Base-by-base conservation (phyloP, 2,888 invertebrate genomes). In the Listrodromus nycthemerus region DNA sequence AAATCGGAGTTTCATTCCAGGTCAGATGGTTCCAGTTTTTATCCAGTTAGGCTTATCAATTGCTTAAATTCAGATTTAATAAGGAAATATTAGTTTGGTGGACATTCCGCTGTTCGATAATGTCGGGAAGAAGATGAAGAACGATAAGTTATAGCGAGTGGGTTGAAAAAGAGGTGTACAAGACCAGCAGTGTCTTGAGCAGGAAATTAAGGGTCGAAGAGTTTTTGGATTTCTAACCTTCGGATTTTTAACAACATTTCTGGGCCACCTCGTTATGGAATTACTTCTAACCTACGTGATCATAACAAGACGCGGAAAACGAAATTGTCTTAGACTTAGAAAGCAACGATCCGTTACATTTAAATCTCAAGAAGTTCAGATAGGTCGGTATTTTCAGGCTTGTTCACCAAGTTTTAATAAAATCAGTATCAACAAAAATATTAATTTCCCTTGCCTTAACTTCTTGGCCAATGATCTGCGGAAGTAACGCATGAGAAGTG, bases 171-270 rank as follows among this genome's bases (percentile, higher is more conserved):
- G 1, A 8, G 33, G 7, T 8, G 33, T 33, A 33, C 8, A 33
- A 33, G 33, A 33, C 6, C 33, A 33, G 33, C 33, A 33, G 7
- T 7, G 1, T 37, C 8, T 37, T 0, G 37, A 8, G 37, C 37
- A 8, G 37, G 8, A 1, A 33, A 2, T 8, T 37, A 2, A 8
- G 8, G 8, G 8, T 74, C 73, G 21, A 52, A 50, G 45, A 55
- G 66, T 24, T 27, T n/a, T n/a, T 3, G 30, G n/a, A 30, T 41
- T 27, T 45, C 41, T 55, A 37, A 8, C 8, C 71, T 5, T 41
- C 19, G 61, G 66, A 66, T 63, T 45, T 61, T 52, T 70, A 71
- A 66, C 55, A 33, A 77, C 63, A 19, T 71, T 77, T 61, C 58
- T 30, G 30, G 58, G 70, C 71, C 65, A 76, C 19, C 8, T 13